Base-by-base conservation (phyloP, 2,888 invertebrate genomes). In the Neoscelio sp. region DNA sequence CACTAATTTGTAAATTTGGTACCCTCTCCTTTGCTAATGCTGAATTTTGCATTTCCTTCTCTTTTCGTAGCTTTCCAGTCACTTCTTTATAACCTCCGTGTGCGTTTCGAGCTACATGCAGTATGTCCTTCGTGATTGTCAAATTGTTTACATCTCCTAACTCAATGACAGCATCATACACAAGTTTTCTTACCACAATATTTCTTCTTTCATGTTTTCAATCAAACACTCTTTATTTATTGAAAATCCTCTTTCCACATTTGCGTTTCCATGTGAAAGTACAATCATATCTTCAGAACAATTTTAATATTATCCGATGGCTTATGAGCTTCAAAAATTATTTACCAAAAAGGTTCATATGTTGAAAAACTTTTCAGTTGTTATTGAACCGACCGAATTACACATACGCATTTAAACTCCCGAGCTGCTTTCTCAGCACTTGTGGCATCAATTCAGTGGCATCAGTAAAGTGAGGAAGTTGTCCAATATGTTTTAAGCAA, bases 261-360 rank as follows among this genome's bases (percentile, higher is more conserved):
- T 70, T 2, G 83, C 84, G 46, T 84, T 82, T 7, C 83, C 83
- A 46, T 84, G 81, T 8, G 78, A 83, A 28, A 84, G 26, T 2
- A 67, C 13, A 5, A 82, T 48, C 7, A n/a, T n/a, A 70, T 64
- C 74, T 78, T 62, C 8, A 82, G n/a, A 33, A 81, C 73, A 30
- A 26, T 35, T 50, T 26, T 17, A 26, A 80, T 71, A 33, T 70
- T 74, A 17, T 56, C 40, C 28, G 62, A 64, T 54, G 40, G 54
- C n/a, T n/a, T 35, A 35, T 8, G 28, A 7, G 40, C 48, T 15
- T 54, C 7, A 38, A 62, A 62, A 35, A 73, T 13, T 42, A 8
- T 15, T 56, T 56, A 38, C 12, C 54, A 54, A 44, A 28, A n/a
- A 20, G 67, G 38, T 4, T 26, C n/a, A n/a, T n/a, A n/a, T n/a